phyloP scores from a whole-genome alignment of 30 jellyfish, hydroid and myxozoan genomes.

The Hydractinia symbiolongicarpus region DNA sequence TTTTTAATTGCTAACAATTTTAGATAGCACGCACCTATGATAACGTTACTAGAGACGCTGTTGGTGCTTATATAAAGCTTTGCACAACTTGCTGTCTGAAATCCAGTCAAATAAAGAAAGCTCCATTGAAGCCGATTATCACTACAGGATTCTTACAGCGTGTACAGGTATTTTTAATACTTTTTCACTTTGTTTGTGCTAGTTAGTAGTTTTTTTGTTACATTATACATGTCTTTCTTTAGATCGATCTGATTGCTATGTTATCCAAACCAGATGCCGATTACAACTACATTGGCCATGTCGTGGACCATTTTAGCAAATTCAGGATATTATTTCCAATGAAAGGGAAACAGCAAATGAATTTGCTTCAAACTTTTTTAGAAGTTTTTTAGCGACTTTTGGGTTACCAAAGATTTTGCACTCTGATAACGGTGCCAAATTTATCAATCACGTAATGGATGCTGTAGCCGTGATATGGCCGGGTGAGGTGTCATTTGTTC shows the following conservation, averaged over 20 bases:
- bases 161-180: no score
- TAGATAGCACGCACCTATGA: no score
- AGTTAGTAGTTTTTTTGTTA: no score
- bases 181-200: no score
- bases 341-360: background rate
- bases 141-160: no score
- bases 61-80: no score
- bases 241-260: slow-evolving; percentile 9
- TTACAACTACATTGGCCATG: slow-evolving; percentile 8
- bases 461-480: slow-evolving; percentile 26
- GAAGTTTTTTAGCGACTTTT: background rate
- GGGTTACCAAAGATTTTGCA: slow-evolving; percentile 9
- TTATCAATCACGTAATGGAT: background rate
- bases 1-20: no score
- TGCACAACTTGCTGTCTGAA: no score
- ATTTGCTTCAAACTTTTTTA: background rate
- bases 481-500: slow-evolving; percentile 20
- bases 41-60: no score
- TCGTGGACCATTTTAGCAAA: slow-evolving; percentile 4
- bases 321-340: slow-evolving; percentile 2
- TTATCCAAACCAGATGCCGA: slow-evolving; percentile 1
- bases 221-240: background rate
- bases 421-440: slow-evolving; percentile 3
- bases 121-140: no score
- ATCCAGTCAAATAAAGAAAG: no score